A percentile compares a stretch with the other conserved stretches of the same genome.
phyloP scores from a whole-genome alignment of 2,888 invertebrate genomes.

The Conistra vaccinii region DNA sequence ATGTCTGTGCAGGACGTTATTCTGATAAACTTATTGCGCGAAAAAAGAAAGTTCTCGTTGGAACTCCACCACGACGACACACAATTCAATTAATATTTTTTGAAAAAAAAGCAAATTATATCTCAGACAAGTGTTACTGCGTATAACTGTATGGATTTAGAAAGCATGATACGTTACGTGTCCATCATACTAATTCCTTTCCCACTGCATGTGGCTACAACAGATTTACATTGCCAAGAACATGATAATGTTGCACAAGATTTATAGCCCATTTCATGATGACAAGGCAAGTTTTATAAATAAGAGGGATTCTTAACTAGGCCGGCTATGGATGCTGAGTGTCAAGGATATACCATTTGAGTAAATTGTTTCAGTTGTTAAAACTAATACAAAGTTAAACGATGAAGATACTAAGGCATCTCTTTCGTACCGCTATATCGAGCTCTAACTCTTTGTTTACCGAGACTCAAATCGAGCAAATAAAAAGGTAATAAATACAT shows the following conservation, averaged over 20 bases:
- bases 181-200: constrained; percentile 41
- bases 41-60: constrained; percentile 52
- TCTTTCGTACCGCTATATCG: constrained; percentile 4
- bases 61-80: background rate
- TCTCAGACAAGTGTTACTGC: constrained; percentile 3
- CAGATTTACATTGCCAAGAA: constrained; percentile 53
- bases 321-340: constrained; percentile 12
- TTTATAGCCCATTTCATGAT: constrained; percentile 40
- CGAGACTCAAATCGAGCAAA: background rate
- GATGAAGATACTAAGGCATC: background rate
- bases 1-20: constrained; percentile 16
- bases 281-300: constrained; percentile 47
- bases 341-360: constrained; percentile 57
- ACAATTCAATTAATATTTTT: background rate
- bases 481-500: background rate
- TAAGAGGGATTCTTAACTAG: constrained; percentile 44
- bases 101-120: background rate
- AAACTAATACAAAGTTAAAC: constrained; percentile 12
- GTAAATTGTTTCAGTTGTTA: constrained; percentile 53
- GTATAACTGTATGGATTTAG: constrained; percentile 27
- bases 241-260: constrained; percentile 44
- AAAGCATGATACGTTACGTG: constrained; percentile 30
- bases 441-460: background rate
- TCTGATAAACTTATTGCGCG: constrained; percentile 38
- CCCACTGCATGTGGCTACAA: constrained; percentile 26